Evolutionary conservation across 2,113 vertebrate genomes (phyloP).

Genomic region (Mirounga angustirostris): DNA sequence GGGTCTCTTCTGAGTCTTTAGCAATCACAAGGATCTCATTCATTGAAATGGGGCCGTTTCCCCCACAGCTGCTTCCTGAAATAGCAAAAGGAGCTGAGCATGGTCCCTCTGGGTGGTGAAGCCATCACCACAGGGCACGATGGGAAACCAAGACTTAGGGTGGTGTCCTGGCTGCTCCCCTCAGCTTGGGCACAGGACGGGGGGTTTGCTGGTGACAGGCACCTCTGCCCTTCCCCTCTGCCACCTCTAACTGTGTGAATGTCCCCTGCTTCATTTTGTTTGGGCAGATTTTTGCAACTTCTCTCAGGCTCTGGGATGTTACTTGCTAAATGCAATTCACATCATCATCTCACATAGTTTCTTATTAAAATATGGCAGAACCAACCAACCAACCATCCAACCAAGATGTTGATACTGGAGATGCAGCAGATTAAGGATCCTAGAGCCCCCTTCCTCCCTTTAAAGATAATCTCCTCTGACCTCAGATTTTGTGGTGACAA

Average conservation of each 20-base stretch:
- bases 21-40: neutral
- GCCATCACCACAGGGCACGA: neutral
- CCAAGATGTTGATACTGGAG: neutral
- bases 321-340: neutral
- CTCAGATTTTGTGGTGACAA: neutral
- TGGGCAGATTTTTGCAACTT: conserved; percentile 21
- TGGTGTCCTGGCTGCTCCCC: neutral
- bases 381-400: neutral
- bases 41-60: neutral
- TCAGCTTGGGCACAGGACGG: neutral
- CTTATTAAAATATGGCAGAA: conserved; percentile 11
- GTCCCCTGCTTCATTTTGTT: neutral
- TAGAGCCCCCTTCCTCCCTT: neutral
- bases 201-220: neutral
- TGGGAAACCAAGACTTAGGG: neutral
- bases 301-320: conserved; percentile 9
- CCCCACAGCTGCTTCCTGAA: neutral
- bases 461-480: neutral
- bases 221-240: neutral
- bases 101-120: neutral
- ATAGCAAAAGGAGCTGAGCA: neutral
- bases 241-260: neutral
- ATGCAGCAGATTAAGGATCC: neutral
- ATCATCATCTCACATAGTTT: neutral
- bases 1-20: neutral